Evolutionary conservation across 2,797 vertebrate genomes (phyloP), one percentile per base, ranked within the genome.

Genomic region (Gallinago nigripennis): DNA sequence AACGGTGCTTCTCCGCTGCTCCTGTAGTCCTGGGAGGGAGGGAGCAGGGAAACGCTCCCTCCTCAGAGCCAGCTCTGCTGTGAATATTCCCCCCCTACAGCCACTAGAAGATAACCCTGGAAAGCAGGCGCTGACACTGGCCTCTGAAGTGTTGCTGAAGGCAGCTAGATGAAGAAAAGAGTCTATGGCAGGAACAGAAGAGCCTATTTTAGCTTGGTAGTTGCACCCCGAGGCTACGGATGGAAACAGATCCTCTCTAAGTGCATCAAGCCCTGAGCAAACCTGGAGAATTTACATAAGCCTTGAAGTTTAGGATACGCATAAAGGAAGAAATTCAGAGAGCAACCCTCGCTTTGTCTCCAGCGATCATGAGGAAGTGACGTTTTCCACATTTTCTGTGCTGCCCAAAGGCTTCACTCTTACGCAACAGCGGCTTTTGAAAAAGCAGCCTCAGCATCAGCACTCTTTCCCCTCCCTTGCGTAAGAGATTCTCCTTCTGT

Each of bases 361-460:
- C 9, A 41, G 71, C 3, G 16, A 12, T 0, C 0, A 30, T 2
- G 2, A 39, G 88, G 88, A 92, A 86, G 73, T 78, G 61, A 64
- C 31, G 33, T 23, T 60, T 73, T 93, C 90, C 90, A 37, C 76
- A 0, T 92, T 81, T 88, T 83, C 88, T 37, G 61, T 16, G 77
- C 92, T 58, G 91, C 94, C 83, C 91, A 54, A 63, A 63, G 73
- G 95, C 91, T 79, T 18, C 0, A 19, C 86, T 53, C 90, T 96
- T 95, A 61, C 25, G 37, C 94, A 96, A 96, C 2, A 3, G 50
- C 23, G 0, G 88, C 88, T 82, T 8, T 28, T 54, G 82, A 90
- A 91, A 85, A 78, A 88, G 88, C 95, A 80, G 92, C 88, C 76
- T 96, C 96, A 90, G 93, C 96, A 91, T 7, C 71, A 2, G 2